Evolutionary conservation across 2,113 vertebrate genomes (phyloP).

Genomic region (Trogon melanurus): DNA sequence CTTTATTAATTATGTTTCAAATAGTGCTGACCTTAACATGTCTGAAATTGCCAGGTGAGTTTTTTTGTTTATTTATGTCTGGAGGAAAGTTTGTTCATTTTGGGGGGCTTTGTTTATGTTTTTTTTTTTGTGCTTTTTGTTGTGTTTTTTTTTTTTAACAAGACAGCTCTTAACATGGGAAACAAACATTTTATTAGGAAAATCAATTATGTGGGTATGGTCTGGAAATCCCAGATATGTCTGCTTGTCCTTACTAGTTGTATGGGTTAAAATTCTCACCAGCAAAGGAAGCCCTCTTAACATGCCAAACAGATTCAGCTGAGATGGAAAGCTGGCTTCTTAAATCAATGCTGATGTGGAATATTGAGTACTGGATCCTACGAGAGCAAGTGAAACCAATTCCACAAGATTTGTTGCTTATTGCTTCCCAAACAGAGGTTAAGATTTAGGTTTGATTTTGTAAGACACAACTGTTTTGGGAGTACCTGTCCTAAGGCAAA

Average conservation of each 20-base stretch:
- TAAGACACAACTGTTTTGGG: not conserved
- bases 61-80: no score
- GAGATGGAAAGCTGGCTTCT: not conserved
- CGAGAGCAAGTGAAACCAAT: not conserved
- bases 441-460: not conserved
- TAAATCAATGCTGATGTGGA: not conserved
- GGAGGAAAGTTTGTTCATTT: no score
- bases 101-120: no score
- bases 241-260: not conserved
- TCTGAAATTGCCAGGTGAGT: not conserved
- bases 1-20: not conserved
- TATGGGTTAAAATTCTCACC: not conserved
- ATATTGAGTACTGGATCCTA: not conserved
- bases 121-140: no score
- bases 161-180: not conserved
- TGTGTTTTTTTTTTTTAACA: not conserved
- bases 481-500: not conserved
- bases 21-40: not conserved
- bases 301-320: not conserved
- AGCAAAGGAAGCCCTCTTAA: not conserved
- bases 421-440: not conserved
- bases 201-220: not conserved
- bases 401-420: not conserved
- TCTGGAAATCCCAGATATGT: not conserved
- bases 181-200: not conserved